phyloP scores from a whole-genome alignment of 2,113 vertebrate species.

The Otus sunia region DNA sequence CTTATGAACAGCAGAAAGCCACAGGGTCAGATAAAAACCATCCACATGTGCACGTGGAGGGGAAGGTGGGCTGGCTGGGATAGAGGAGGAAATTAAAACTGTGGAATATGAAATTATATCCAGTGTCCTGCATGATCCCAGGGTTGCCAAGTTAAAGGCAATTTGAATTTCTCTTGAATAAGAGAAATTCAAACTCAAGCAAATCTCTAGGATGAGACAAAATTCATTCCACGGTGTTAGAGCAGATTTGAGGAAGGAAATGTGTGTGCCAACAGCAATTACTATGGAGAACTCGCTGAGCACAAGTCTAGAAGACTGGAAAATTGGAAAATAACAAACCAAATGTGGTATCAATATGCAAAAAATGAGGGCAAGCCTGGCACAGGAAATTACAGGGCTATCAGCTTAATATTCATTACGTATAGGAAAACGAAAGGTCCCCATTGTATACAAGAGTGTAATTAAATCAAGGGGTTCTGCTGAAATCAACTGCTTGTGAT shows the following conservation, averaged over 20 bases:
- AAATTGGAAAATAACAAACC: conserved; percentile 72
- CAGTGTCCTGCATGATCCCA: not conserved
- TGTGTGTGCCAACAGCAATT: conserved; percentile 59
- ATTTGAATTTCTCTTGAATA: no score
- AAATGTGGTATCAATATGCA: conserved; percentile 71
- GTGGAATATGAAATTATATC: conserved; percentile 34
- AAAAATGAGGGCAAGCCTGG: conserved; percentile 53
- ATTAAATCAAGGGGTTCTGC: conserved; percentile 73
- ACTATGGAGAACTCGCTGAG: conserved; percentile 62
- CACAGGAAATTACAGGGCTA: conserved; percentile 69
- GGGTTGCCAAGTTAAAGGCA: not conserved
- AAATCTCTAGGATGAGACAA: conserved; percentile 54
- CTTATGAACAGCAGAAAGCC: not conserved
- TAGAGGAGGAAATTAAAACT: conserved; percentile 39
- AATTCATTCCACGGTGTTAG: conserved; percentile 54
- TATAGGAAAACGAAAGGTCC: conserved; percentile 53
- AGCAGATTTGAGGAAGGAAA: conserved; percentile 53
- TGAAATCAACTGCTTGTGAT: conserved; percentile 61
- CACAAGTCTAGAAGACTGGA: conserved; percentile 66
- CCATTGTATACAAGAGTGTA: conserved; percentile 53
- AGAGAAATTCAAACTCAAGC: conserved; percentile 35
- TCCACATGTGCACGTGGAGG: rapidly evolving
- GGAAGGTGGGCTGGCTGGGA: not conserved
- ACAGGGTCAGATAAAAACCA: not conserved
- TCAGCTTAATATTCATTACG: conserved; percentile 68